Base-by-base conservation (phyloP, 2,888 invertebrate species). In the Bedellia somnulentella region DNA sequence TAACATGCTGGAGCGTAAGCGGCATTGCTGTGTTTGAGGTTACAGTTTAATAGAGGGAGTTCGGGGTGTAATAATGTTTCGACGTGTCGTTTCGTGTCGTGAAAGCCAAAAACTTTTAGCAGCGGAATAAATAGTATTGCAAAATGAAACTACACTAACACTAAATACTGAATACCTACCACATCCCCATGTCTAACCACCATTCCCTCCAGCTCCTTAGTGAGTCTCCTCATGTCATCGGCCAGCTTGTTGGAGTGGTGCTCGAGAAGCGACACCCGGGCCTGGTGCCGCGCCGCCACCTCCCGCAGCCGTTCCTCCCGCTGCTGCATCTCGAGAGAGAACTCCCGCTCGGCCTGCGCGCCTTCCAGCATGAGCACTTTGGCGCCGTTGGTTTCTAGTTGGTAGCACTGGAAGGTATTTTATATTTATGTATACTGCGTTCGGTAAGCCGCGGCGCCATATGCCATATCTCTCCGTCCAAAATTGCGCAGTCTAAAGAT, bases 1-100 rank as follows among this genome's bases (percentile, higher is more conserved):
- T 41, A 75, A 41, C 54, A 66, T 48, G 4, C 61, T 51, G 2
- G 55, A 52, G 22, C 57, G 62, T 3, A 73, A 50, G 1, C 62
- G 57, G 37, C 59, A 67, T 62, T 64, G 57, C 75, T 73, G 50
- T n/a, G n/a, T n/a, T n/a, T n/a, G n/a, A n/a, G n/a, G n/a, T n/a
- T n/a, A n/a, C n/a, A n/a, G n/a, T n/a, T n/a, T n/a, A n/a, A n/a
- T n/a, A n/a, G n/a, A n/a, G n/a, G n/a, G n/a, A n/a, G n/a, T n/a
- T n/a, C n/a, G n/a, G n/a, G n/a, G n/a, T n/a, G n/a, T n/a, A n/a
- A n/a, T n/a, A n/a, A n/a, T n/a, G n/a, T n/a, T n/a, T n/a, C n/a
- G n/a, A n/a, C n/a, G n/a, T n/a, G n/a, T n/a, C n/a, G n/a, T n/a
- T n/a, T n/a, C n/a, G n/a, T n/a, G n/a, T n/a, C n/a, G n/a, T n/a